These are phyloP conservation scores for Gavia stellata DNA, from an alignment of 2,113 vertebrate genomes.

Conservation along the genomic window DNA sequence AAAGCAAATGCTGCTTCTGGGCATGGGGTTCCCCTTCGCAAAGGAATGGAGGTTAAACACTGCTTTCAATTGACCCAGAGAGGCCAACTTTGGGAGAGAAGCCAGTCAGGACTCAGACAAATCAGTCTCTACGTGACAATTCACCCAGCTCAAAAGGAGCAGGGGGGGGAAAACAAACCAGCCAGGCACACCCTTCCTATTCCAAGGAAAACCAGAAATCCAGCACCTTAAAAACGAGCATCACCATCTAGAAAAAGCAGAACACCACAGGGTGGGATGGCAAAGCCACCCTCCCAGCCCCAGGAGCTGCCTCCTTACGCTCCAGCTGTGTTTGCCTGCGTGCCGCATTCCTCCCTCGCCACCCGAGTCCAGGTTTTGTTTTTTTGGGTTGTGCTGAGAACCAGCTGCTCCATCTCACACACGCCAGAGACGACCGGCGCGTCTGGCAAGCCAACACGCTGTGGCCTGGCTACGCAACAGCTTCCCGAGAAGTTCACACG, in stretches of 20 bases:
- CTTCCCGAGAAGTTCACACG: background rate
- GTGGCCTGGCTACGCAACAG: background rate
- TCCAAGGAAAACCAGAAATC: background rate
- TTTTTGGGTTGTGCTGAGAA: background rate
- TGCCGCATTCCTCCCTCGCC: background rate
- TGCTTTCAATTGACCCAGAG: background rate
- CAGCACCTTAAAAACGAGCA: background rate
- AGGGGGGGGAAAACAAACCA: rapidly evolving
- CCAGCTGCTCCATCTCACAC: conserved; percentile 55
- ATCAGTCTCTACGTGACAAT: background rate
- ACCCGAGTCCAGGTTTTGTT: background rate
- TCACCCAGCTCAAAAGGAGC: background rate
- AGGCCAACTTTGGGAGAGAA: background rate
- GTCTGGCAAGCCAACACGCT: background rate
- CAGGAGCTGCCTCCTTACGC: background rate
- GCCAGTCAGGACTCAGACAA: background rate
- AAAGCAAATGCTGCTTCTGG: background rate
- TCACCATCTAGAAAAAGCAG: background rate
- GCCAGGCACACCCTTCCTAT: background rate
- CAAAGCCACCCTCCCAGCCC: background rate
- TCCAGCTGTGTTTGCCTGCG: conserved; percentile 30
- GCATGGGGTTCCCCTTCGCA: rapidly evolving
- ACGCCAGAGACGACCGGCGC: background rate
- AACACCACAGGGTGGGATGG: background rate
- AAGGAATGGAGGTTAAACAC: background rate